These are phyloP conservation scores for Candidula unifasciata DNA, from an alignment of 2,888 invertebrate genomes.

Conservation along the genomic window DNA sequence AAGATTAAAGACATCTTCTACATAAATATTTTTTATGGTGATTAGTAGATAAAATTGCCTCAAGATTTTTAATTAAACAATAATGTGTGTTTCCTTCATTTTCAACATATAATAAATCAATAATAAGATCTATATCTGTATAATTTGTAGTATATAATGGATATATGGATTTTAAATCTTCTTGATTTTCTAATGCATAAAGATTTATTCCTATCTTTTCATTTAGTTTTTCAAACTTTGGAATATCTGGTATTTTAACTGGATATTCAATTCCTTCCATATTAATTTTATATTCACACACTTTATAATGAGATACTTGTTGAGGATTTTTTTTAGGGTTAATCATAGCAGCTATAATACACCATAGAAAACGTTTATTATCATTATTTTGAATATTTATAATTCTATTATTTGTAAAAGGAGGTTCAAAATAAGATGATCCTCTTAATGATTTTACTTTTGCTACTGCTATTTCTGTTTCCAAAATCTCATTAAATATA, in stretches of 20 bases:
- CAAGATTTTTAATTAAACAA: background rate
- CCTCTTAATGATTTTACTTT: background rate
- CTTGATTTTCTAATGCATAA: background rate
- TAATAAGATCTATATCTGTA: background rate
- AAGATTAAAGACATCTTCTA: slow-evolving; percentile 9
- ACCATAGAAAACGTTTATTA: slow-evolving; percentile 19
- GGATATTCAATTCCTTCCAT: background rate
- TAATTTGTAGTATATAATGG: background rate
- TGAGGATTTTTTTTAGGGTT: background rate
- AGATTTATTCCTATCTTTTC: background rate
- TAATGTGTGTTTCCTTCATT: slow-evolving; percentile 10
- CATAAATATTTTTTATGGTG: slow-evolving; percentile 14
- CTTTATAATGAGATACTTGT: background rate
- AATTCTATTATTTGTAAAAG: background rate
- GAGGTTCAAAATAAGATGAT: slow-evolving; percentile 14
- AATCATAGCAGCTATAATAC: background rate
- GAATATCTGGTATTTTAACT: background rate
- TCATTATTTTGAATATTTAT: background rate
- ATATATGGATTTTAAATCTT: background rate
- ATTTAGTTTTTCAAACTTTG: background rate
- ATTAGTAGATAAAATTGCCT: slow-evolving; percentile 14
- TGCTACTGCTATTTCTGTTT: background rate
- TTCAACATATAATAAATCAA: slow-evolving; percentile 33
- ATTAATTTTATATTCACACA: background rate
- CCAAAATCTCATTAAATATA: background rate